phyloP scores from a whole-genome alignment of 1,140 invertebrate species.

The Linepithema humile region DNA sequence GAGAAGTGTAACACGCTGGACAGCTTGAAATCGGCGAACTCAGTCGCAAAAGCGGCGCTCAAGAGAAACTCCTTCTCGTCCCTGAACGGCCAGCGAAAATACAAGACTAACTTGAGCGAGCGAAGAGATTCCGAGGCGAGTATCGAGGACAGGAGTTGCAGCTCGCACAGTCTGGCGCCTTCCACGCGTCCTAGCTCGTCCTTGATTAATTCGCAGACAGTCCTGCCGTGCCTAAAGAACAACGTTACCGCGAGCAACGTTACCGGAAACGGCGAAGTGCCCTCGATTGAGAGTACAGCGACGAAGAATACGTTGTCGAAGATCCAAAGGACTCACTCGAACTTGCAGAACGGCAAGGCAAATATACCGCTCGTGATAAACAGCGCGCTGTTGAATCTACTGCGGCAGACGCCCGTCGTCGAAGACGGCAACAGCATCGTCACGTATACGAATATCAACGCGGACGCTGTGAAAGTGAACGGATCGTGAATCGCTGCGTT shows the following conservation, averaged over 20 bases:
- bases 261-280: slow-evolving; percentile 18
- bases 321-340: slow-evolving; percentile 75
- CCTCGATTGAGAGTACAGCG: slow-evolving; percentile 26
- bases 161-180: slow-evolving; percentile 70
- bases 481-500: slow-evolving; percentile 67
- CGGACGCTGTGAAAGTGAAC: slow-evolving; percentile 77
- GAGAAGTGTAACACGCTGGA: slow-evolving; percentile 79
- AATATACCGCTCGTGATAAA: slow-evolving; percentile 82
- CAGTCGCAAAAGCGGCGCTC: slow-evolving; percentile 50
- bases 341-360: slow-evolving; percentile 77
- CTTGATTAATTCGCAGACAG: slow-evolving; percentile 75
- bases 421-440: slow-evolving; percentile 77
- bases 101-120: slow-evolving; percentile 69
- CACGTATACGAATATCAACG: slow-evolving; percentile 80
- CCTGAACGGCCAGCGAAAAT: slow-evolving; percentile 76
- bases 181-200: slow-evolving; percentile 78
- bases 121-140: slow-evolving; percentile 73
- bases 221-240: slow-evolving; percentile 66
- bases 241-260: slow-evolving; percentile 11
- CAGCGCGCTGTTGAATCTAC: slow-evolving; percentile 78
- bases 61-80: slow-evolving; percentile 76
- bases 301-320: slow-evolving; percentile 70
- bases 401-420: slow-evolving; percentile 76
- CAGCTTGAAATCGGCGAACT: slow-evolving; percentile 67
- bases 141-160: slow-evolving; percentile 74